These are phyloP conservation scores for Chascanopsetta lugubris DNA, from an alignment of 2,113 vertebrate species.

Conservation along the genomic window DNA sequence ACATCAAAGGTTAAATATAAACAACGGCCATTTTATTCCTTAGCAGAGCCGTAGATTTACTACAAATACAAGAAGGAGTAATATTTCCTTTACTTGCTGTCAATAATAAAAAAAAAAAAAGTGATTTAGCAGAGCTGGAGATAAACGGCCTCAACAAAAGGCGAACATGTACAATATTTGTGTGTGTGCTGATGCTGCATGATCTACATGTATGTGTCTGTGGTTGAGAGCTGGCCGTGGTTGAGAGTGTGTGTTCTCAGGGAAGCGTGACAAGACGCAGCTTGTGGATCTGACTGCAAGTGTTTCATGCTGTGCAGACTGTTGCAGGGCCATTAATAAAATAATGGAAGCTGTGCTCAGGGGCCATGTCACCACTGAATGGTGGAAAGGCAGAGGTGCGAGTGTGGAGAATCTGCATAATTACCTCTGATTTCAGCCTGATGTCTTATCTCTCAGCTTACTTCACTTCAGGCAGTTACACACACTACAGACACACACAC, in stretches of 20 bases:
- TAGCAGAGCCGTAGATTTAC: constrained; percentile 39
- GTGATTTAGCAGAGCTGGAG: constrained; percentile 22
- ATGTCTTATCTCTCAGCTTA: constrained; percentile 27
- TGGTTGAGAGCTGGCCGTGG: neutral
- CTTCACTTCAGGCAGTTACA: neutral
- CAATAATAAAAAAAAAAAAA: neutral
- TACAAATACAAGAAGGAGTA: constrained; percentile 10
- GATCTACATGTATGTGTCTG: too few species aligned
- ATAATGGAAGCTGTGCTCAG: constrained; percentile 21
- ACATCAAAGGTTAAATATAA: constrained; percentile 51
- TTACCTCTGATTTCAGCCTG: constrained; percentile 32
- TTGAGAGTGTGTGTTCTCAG: neutral
- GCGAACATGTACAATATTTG: neutral
- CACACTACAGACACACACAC: neutral
- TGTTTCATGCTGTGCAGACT: constrained; percentile 22
- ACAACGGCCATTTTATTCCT: constrained; percentile 10
- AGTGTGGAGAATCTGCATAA: constrained; percentile 51
- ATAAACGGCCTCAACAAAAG: neutral
- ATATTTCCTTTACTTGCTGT: constrained; percentile 3
- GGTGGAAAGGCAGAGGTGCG: constrained; percentile 2
- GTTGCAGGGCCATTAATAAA: constrained; percentile 34
- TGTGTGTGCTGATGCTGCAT: neutral
- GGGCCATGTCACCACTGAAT: constrained; percentile 46
- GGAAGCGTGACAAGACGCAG: constrained; percentile 10
- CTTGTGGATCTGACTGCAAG: constrained; percentile 15